Evolutionary conservation across 2,888 invertebrate species (phyloP).

Genomic region (Xylota sylvarum): DNA sequence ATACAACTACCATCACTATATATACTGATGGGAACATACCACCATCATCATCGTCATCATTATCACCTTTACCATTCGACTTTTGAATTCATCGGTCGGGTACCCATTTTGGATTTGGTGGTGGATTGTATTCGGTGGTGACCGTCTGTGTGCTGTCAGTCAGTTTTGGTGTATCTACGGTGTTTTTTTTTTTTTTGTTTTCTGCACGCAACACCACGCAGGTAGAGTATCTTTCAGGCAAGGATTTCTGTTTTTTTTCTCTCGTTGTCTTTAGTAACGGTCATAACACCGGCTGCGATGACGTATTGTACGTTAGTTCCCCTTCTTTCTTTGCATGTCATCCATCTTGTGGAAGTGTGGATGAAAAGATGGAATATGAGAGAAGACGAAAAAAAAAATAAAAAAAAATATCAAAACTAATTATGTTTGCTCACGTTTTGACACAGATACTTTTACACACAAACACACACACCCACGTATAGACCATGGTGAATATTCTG

Average conservation of each 20-base stretch:
- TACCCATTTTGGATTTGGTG: conserved; percentile 75
- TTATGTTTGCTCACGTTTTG: conserved; percentile 77
- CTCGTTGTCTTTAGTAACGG: conserved; percentile 41
- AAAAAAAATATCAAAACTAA: conserved; percentile 65
- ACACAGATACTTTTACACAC: conserved; percentile 51
- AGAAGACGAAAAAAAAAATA: conserved; percentile 33
- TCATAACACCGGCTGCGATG: conserved; percentile 70
- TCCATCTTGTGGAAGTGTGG: conserved; percentile 74
- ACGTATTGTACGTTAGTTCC: conserved; percentile 59
- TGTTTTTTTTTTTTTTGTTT: conserved; percentile 7
- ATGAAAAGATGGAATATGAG: conserved; percentile 61
- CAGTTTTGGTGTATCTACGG: conserved; percentile 62
- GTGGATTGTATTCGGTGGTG: conserved; percentile 63
- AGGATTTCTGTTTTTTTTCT: conserved; percentile 1
- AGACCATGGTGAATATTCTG: not conserved
- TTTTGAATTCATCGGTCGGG: conserved; percentile 47
- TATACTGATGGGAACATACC: conserved; percentile 1
- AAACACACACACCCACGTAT: not conserved
- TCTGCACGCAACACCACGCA: conserved; percentile 41
- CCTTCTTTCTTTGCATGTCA: conserved; percentile 55
- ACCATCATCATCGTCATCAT: conserved; percentile 51
- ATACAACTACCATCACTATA: no score
- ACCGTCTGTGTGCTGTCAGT: conserved; percentile 73
- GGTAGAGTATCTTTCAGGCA: conserved; percentile 36
- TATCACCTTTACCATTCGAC: conserved; percentile 56